A percentile compares a stretch with the other conserved stretches of the same genome.
These are phyloP conservation scores for Upupa epops DNA, from an alignment of 2,113 vertebrate genomes.

Conservation along the genomic window DNA sequence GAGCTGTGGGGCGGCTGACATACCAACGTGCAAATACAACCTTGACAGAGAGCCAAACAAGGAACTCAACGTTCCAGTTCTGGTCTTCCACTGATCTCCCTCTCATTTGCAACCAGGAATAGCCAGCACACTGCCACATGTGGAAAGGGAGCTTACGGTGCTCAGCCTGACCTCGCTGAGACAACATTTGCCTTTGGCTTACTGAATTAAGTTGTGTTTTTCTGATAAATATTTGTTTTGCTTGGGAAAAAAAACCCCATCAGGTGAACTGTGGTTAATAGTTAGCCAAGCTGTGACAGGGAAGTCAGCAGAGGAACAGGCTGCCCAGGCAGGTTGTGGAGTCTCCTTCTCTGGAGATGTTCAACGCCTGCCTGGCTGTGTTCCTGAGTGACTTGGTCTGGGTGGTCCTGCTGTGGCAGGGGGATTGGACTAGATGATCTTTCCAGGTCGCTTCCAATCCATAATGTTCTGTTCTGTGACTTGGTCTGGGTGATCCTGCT, in stretches of 20 bases:
- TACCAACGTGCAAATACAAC: background rate
- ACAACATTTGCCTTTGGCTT: conserved; percentile 57
- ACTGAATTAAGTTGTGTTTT: conserved; percentile 14
- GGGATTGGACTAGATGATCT: no score
- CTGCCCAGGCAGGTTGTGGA: no score
- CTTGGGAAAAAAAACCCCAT: background rate
- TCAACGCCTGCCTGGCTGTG: no score
- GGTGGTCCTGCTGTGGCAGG: no score
- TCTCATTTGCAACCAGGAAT: background rate
- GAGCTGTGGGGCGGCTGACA: background rate
- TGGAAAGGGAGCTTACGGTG: background rate
- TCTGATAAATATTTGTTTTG: conserved; percentile 60
- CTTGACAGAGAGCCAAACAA: background rate
- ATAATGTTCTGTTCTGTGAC: no score
- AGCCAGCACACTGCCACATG: background rate
- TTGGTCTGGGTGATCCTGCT: no score
- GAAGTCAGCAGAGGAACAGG: conserved; percentile 39
- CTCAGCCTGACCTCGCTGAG: background rate
- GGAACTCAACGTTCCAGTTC: background rate
- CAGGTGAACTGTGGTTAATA: conserved; percentile 54
- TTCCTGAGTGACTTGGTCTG: no score
- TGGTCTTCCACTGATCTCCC: background rate
- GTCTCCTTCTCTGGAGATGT: no score
- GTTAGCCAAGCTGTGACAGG: conserved; percentile 36
- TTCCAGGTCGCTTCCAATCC: no score